Conservation (phyloP, 2,113 vertebrate genomes). For the Dendropsophus ebraccatus region DNA sequence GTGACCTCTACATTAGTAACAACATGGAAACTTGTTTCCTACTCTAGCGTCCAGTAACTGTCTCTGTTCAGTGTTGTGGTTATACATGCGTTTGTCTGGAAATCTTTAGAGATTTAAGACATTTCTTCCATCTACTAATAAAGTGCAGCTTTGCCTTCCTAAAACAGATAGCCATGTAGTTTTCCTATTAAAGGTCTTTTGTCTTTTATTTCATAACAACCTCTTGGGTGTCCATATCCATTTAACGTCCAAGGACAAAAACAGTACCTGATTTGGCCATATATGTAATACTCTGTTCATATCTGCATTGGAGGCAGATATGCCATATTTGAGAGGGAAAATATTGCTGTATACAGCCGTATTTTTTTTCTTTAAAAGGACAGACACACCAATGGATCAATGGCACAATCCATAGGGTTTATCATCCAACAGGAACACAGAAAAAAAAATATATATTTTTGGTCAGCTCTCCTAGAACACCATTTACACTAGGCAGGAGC, state of each 20-base stretch:
- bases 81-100: not conserved
- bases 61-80: slow-evolving; percentile 1
- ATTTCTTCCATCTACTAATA: not conserved
- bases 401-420: no score
- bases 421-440: no score
- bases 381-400: no score
- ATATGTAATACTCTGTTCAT: no score
- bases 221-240: not conserved
- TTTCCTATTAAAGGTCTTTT: not conserved
- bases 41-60: not conserved
- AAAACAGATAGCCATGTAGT: not conserved
- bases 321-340: no score
- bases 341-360: no score
- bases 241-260: not conserved
- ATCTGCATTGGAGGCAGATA: no score
- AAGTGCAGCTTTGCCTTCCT: not conserved
- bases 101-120: not conserved
- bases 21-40: not conserved
- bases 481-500: no score
- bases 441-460: no score
- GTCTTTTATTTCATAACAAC: not conserved
- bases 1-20: not conserved
- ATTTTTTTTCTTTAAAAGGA: not conserved
- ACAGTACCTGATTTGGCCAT: no score
- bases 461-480: no score